Evolutionary conservation across 2,797 vertebrate genomes (phyloP).

Genomic region (Pampus argenteus): DNA sequence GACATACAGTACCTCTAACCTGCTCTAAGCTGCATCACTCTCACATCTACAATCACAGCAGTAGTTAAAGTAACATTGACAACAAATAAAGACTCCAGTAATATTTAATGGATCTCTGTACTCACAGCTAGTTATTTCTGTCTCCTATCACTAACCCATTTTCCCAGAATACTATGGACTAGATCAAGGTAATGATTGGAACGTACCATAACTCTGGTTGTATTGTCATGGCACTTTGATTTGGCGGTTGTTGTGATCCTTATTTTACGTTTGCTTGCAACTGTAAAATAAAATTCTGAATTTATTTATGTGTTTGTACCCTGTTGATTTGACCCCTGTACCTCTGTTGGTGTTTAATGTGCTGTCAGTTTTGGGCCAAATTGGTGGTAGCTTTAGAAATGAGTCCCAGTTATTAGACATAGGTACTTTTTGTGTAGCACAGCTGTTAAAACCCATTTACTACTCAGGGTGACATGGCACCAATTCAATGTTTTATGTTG

Average conservation of each 20-base stretch:
- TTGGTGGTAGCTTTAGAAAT: slow-evolving; percentile 27
- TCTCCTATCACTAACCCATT: slow-evolving; percentile 78
- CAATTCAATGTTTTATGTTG: not conserved
- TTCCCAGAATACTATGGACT: slow-evolving; percentile 99
- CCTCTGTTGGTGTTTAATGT: slow-evolving; percentile 59
- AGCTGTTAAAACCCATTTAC: slow-evolving; percentile 6
- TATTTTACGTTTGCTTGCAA: slow-evolving; percentile 77
- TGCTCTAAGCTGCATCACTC: not conserved
- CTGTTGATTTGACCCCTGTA: slow-evolving; percentile 50
- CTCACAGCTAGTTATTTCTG: slow-evolving; percentile 82
- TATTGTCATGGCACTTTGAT: slow-evolving; percentile 73
- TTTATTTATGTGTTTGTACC: slow-evolving; percentile 48
- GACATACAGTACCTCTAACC: not conserved
- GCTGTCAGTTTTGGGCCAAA: slow-evolving; percentile 49
- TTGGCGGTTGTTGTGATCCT: slow-evolving; percentile 77
- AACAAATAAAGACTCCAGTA: slow-evolving; percentile 35
- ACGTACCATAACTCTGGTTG: slow-evolving; percentile 52
- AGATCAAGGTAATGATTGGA: slow-evolving; percentile 97
- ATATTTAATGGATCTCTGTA: slow-evolving; percentile 59
- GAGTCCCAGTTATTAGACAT: slow-evolving; percentile 9
- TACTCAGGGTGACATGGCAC: slow-evolving; percentile 16
- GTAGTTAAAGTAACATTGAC: slow-evolving; percentile 13
- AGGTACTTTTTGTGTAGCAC: slow-evolving; percentile 20
- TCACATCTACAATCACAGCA: not conserved
- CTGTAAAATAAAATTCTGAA: slow-evolving; percentile 41